Conservation (phyloP, 2,797 vertebrate genomes). For the Vespertilio murinus region DNA sequence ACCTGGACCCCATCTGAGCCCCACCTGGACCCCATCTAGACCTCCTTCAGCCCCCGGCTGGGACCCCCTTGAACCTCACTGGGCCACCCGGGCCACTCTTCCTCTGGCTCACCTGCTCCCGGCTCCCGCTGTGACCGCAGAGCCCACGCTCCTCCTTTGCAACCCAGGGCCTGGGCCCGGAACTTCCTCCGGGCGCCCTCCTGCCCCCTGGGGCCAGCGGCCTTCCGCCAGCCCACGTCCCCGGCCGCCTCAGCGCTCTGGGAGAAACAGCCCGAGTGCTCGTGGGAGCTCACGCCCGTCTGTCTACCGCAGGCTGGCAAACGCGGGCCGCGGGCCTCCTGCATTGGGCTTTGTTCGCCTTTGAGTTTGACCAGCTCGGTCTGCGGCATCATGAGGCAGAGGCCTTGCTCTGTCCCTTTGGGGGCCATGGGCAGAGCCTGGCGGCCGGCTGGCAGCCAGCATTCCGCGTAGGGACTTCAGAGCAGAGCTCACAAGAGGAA, state of each 20-base stretch:
- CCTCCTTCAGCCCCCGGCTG: not conserved
- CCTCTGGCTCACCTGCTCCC: not conserved
- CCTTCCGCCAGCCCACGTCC: rapidly evolving
- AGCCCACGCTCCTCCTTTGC: not conserved
- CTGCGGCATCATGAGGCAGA: not conserved
- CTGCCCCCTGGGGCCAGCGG: not conserved
- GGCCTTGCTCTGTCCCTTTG: not conserved
- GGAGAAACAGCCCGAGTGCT: rapidly evolving
- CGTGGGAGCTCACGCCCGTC: not conserved
- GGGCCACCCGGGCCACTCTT: not conserved
- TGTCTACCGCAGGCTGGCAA: no score
- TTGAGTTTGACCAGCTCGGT: no score
- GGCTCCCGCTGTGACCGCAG: rapidly evolving
- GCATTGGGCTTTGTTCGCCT: no score
- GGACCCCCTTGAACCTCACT: not conserved
- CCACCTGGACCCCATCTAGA: no score
- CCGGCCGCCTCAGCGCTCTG: not conserved
- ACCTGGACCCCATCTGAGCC: no score
- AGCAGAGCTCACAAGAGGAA: not conserved
- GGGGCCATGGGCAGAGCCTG: not conserved
- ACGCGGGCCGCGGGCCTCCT: no score
- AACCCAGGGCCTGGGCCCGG: not conserved
- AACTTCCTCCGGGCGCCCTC: no score
- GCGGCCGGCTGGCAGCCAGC: not conserved
- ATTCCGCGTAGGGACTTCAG: not conserved